Percentiles rank a stretch among this genome's conserved stretches.
These are phyloP conservation scores for Moxostoma hubbsi DNA, from an alignment of 2,797 vertebrate genomes.

Conservation along the genomic window DNA sequence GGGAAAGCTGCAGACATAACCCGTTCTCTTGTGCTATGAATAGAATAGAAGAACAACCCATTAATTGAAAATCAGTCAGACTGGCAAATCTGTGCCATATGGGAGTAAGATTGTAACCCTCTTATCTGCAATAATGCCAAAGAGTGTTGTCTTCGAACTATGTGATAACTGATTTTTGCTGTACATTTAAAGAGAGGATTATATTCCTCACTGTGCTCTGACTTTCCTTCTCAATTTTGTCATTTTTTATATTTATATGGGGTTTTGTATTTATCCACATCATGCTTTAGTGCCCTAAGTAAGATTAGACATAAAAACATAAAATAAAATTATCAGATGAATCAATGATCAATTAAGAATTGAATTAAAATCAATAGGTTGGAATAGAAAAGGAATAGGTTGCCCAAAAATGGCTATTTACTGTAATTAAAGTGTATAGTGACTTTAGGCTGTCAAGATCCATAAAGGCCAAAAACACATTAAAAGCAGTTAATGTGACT, in stretches of 20 bases:
- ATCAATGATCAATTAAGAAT: too few species aligned
- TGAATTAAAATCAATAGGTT: too few species aligned
- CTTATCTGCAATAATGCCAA: slow-evolving; percentile 64
- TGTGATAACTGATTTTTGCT: slow-evolving; percentile 59
- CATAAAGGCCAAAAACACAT: too few species aligned
- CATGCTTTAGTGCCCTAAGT: not conserved
- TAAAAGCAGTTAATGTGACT: too few species aligned
- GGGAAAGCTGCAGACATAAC: slow-evolving; percentile 41
- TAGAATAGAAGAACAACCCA: slow-evolving; percentile 13
- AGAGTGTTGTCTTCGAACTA: slow-evolving; percentile 62
- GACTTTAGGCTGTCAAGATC: too few species aligned
- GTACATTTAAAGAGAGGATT: slow-evolving; percentile 59
- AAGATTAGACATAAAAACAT: too few species aligned
- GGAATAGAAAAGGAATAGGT: too few species aligned
- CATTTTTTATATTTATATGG: not conserved
- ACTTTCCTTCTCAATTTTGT: slow-evolving; percentile 11
- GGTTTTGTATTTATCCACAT: slow-evolving; percentile 10
- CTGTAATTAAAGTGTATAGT: too few species aligned
- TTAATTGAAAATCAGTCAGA: slow-evolving; percentile 45
- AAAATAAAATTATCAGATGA: too few species aligned
- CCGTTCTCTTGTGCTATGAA: slow-evolving; percentile 37
- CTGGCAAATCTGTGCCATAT: slow-evolving; percentile 35
- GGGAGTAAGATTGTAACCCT: slow-evolving; percentile 62
- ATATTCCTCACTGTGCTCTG: slow-evolving; percentile 26
- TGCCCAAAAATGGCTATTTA: too few species aligned